Conservation (phyloP, 1,140 invertebrate genomes). For the Mercenaria mercenaria region DNA sequence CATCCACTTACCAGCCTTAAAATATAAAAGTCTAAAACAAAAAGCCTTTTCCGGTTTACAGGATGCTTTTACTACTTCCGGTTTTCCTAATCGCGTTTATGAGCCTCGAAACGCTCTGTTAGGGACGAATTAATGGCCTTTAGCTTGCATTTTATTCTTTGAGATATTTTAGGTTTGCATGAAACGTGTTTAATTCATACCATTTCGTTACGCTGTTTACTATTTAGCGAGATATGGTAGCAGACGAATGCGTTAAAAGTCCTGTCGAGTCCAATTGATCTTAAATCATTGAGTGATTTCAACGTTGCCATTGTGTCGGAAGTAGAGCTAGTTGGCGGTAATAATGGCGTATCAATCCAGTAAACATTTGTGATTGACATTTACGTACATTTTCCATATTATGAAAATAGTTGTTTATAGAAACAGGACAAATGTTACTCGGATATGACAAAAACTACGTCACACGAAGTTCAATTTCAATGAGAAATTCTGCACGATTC, state of each 20-base stretch:
- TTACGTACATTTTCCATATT: background rate
- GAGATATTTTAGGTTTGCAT: constrained; percentile 52
- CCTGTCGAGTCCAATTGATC: constrained; percentile 13
- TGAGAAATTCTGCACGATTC: too few relatives aligned
- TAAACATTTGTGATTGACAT: constrained; percentile 2
- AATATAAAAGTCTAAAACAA: constrained; percentile 37
- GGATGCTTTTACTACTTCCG: constrained; percentile 38
- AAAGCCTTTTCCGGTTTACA: constrained; percentile 43
- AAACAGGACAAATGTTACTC: background rate
- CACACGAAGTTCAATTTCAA: too few relatives aligned
- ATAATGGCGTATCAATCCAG: background rate
- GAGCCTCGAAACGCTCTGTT: constrained; percentile 18
- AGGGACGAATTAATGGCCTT: constrained; percentile 30
- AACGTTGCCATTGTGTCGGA: background rate
- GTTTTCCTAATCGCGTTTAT: constrained; percentile 28
- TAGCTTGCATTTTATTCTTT: constrained; percentile 44
- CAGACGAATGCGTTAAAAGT: constrained; percentile 18
- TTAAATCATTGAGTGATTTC: constrained; percentile 15
- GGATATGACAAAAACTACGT: too few relatives aligned
- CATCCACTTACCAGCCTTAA: constrained; percentile 13
- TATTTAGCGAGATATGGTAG: background rate
- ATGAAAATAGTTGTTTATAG: background rate
- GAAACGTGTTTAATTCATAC: constrained; percentile 36
- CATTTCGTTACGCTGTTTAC: constrained; percentile 17
- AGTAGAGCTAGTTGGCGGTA: background rate